Conservation (phyloP, 1,140 invertebrate species). For the Papilio polytes region DNA sequence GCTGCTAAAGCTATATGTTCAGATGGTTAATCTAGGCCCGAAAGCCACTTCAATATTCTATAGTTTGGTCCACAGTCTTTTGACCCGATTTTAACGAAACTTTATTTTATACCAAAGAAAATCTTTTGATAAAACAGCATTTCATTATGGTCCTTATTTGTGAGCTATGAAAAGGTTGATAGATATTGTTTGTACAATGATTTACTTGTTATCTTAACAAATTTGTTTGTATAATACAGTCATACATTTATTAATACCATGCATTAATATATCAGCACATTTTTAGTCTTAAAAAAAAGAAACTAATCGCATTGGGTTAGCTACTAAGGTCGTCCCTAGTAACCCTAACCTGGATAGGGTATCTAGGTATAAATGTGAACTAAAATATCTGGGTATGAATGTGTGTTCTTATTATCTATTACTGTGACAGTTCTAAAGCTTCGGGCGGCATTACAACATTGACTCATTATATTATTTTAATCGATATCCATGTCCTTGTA, state of each 20-base stretch:
- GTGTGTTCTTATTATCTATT: neutral
- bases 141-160: neutral
- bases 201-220: neutral
- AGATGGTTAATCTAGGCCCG: neutral
- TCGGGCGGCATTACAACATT: neutral
- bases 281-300: too few species aligned
- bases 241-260: neutral
- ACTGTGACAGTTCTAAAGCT: neutral
- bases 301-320: too few species aligned
- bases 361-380: neutral
- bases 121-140: neutral
- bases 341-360: too few species aligned
- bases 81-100: neutral
- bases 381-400: too few species aligned
- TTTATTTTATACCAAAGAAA: neutral
- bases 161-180: neutral
- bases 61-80: neutral
- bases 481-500: conserved; percentile 2
- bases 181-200: conserved; percentile 17
- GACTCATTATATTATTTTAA: neutral
- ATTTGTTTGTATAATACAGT: neutral
- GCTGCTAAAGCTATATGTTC: too few species aligned
- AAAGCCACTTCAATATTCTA: neutral
- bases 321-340: too few species aligned
- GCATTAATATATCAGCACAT: too few species aligned